A percentile compares a stretch with the other conserved stretches of the same genome.
Conservation (phyloP, 2,888 invertebrate genomes). For the Rotaria socialis region DNA sequence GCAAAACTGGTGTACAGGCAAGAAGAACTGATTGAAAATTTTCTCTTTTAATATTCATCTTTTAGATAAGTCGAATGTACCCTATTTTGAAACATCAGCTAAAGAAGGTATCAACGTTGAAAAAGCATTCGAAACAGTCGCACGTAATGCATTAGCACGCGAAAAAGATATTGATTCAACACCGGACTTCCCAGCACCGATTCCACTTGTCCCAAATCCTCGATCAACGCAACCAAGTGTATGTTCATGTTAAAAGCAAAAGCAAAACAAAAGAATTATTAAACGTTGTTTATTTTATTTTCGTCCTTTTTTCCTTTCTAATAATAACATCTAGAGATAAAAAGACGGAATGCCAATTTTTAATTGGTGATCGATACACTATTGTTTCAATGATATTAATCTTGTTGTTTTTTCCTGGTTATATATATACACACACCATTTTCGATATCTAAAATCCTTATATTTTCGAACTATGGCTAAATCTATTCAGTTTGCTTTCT, state of each 20-base stretch:
- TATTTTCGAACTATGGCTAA: too few relatives aligned
- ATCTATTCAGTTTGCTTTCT: too few relatives aligned
- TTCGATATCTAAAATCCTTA: too few relatives aligned
- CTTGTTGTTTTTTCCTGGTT: too few relatives aligned
- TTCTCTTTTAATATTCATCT: neutral
- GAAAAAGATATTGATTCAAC: constrained; percentile 39
- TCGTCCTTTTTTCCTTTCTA: neutral
- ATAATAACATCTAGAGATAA: neutral
- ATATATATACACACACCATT: too few relatives aligned
- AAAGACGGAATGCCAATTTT: too few relatives aligned
- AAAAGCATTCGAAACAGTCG: constrained; percentile 92
- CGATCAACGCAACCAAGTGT: neutral
- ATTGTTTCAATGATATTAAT: too few relatives aligned
- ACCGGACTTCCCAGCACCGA: neutral
- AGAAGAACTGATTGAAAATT: neutral
- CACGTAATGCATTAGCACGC: constrained; percentile 44
- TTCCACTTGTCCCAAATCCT: neutral
- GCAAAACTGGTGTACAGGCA: constrained; percentile 23
- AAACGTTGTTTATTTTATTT: neutral
- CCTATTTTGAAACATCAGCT: constrained; percentile 98
- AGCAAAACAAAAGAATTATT: neutral
- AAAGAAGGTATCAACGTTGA: constrained; percentile 98
- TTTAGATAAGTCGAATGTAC: constrained; percentile 86
- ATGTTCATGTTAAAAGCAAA: constrained; percentile 1
- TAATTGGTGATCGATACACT: too few relatives aligned